Evolutionary conservation across 2,113 vertebrate genomes (phyloP).

Genomic region (Mustelus asterias): DNA sequence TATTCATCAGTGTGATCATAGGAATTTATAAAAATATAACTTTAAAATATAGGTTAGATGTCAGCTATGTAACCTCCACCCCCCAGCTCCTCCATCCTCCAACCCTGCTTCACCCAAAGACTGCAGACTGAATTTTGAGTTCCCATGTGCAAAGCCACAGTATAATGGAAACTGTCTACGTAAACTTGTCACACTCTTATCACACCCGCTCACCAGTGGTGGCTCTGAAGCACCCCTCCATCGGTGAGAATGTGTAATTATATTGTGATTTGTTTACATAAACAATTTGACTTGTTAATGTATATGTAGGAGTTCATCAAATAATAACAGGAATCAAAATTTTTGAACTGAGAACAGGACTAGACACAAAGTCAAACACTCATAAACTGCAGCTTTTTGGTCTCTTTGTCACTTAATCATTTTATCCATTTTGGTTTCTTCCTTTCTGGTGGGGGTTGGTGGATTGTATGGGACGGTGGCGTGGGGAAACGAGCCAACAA

Average conservation of each 20-base stretch:
- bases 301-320: not conserved
- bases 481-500: not conserved
- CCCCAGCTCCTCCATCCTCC: not conserved
- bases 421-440: not conserved
- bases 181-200: not conserved
- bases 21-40: not conserved
- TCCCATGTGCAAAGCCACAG: not conserved
- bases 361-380: not conserved
- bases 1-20: not conserved
- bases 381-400: not conserved
- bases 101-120: not conserved
- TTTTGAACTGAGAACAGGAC: not conserved
- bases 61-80: not conserved
- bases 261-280: not conserved
- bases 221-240: not conserved
- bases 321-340: not conserved
- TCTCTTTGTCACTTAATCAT: not conserved
- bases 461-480: not conserved
- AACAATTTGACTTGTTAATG: not conserved
- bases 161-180: not conserved
- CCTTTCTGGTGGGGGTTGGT: not conserved
- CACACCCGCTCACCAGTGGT: not conserved
- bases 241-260: not conserved
- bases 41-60: not conserved
- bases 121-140: not conserved